Percentiles rank a stretch among this genome's conserved stretches.
Conservation (phyloP, 2,888 invertebrate species). For the Leucoptera coffeella region DNA sequence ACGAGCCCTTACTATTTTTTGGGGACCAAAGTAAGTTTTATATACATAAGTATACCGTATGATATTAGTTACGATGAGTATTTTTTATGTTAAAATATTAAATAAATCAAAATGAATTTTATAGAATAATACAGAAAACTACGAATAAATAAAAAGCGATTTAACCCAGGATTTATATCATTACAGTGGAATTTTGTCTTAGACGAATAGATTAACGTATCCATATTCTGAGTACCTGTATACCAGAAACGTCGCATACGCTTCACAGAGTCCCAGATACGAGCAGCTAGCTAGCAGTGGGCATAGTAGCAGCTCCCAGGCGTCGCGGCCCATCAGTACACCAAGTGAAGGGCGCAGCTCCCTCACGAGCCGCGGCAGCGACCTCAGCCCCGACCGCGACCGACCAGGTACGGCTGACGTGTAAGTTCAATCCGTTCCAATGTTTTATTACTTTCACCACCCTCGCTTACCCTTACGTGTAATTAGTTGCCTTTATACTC, state of each 20-base stretch:
- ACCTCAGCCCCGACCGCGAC: constrained; percentile 34
- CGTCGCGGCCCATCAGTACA: constrained; percentile 30
- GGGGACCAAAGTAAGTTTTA: constrained; percentile 39
- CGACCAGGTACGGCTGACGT: constrained; percentile 53
- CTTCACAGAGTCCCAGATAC: constrained; percentile 35
- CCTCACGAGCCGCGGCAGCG: constrained; percentile 23
- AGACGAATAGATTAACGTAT: too few species aligned
- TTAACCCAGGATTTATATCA: too few species aligned
- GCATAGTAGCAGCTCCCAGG: constrained; percentile 37
- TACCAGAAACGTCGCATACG: too few species aligned
- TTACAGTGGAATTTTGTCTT: too few species aligned
- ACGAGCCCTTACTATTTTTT: constrained; percentile 41
- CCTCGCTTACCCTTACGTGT: background rate
- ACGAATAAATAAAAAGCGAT: too few species aligned
- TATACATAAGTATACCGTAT: too few species aligned
- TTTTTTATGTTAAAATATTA: too few species aligned
- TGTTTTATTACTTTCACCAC: too few species aligned
- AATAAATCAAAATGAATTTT: too few species aligned
- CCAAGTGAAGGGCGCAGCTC: constrained; percentile 26
- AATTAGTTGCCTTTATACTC: background rate
- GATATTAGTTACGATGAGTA: too few species aligned
- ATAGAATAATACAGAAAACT: too few species aligned
- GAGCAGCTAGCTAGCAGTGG: constrained; percentile 44
- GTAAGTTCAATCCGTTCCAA: constrained; percentile 50
- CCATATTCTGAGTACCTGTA: too few species aligned